Evolutionary conservation across 2,113 vertebrate species (phyloP), one percentile per base, ranked within the genome.

Genomic region (Corythornis cristatus): DNA sequence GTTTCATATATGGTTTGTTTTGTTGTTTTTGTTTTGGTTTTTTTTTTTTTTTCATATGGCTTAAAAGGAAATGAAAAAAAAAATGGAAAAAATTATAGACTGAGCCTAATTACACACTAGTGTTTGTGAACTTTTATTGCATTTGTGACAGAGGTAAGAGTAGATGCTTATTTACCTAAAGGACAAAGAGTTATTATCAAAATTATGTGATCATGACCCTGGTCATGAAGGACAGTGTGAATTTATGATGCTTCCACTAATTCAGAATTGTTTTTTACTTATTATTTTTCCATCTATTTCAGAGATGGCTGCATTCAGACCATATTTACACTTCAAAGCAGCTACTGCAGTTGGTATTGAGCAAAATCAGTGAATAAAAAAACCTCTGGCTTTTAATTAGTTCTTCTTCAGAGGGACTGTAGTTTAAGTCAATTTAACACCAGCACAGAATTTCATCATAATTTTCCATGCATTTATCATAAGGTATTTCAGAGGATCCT

Each of bases 301-400:
- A 85, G 67, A 86, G 79, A 77, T 46, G 54, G 61, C 78, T 85
- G 56, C 67, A 62, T 91, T 91, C 75, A 80, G 67, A 73, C 60
- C 68, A 40, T 74, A 94, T 90, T 88, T 94, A 89, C 65, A 90
- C 90, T 88, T 96, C 73, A 93, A 90, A 91, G 86, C 65, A 77
- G 67, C 53, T 90, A 61, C 65, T 88, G 65, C 76, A 85, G 57
- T 95, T 71, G 64, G 68, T 65, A 94, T 26, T 71, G 60, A 88
- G 65, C 62, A 65, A 93, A 93, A 94, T 56, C 62, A 80, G 79
- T 73, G 72, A 88, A 88, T 80, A 83, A 72, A 94, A 87, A 37
- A 77, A 16, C 3, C 54, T 76, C 71, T 67, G n/a, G 61, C 73
- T 95, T 91, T 94, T 93, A 95, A 83, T 94, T 92, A 93, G 68